Percentiles rank a stretch among this genome's conserved stretches.
Evolutionary conservation across 2,113 vertebrate genomes (phyloP).

Genomic region (Leiothrix lutea): DNA sequence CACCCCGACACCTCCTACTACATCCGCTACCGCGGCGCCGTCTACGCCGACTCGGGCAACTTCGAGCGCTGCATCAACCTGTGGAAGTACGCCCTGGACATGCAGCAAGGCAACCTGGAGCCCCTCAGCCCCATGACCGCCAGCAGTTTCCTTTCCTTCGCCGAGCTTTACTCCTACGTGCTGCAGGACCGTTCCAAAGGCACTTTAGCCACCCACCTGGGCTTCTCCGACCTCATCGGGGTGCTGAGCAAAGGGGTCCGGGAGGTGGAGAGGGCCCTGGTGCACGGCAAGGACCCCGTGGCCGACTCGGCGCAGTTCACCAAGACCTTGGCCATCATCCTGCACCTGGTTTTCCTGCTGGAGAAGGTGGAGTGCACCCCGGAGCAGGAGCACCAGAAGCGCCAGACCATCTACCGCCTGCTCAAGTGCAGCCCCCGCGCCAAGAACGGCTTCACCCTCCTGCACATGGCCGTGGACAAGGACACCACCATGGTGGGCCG

Average conservation of each 20-base stretch:
- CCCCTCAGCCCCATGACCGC: conserved; percentile 96
- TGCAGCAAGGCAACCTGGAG: conserved; percentile 94
- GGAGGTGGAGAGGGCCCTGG: conserved; percentile 89
- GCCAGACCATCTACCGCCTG: conserved; percentile 89
- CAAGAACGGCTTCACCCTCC: conserved; percentile 84
- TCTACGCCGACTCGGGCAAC: conserved; percentile 92
- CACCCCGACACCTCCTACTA: conserved; percentile 96
- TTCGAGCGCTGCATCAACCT: conserved; percentile 93
- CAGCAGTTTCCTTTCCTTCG: conserved; percentile 94
- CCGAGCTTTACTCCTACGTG: conserved; percentile 93
- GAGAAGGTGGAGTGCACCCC: conserved; percentile 88
- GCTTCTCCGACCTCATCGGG: conserved; percentile 90
- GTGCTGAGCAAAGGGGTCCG: conserved; percentile 91
- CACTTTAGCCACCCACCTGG: conserved; percentile 81
- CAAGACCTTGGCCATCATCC: conserved; percentile 91
- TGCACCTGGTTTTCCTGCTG: conserved; percentile 89
- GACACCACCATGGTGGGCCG: conserved; percentile 91
- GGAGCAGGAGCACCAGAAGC: conserved; percentile 89
- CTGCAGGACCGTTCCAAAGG: conserved; percentile 93
- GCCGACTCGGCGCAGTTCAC: conserved; percentile 88
- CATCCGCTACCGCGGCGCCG: conserved; percentile 92
- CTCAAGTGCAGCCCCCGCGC: conserved; percentile 89
- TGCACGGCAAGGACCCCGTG: conserved; percentile 80
- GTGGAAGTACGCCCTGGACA: conserved; percentile 95
- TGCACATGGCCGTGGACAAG: conserved; percentile 93